Base-by-base conservation (phyloP, 2,113 vertebrate genomes). In the Dolichotis patagonum region DNA sequence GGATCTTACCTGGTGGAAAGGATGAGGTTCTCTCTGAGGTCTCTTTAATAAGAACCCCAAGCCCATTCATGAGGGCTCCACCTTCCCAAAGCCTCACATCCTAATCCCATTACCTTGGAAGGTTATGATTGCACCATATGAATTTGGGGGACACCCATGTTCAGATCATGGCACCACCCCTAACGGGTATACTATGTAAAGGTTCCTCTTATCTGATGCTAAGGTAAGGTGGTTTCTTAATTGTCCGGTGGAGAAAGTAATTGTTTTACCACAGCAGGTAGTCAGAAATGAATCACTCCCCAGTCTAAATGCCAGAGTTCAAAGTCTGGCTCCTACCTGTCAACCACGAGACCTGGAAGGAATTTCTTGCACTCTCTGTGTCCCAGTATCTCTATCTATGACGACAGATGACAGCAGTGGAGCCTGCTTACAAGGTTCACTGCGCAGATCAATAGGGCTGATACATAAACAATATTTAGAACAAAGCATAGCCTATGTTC, bases 151-250 rank as follows among this genome's bases (percentile, higher is more conserved):
- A 35, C 1, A 65, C 26, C n/a, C 17, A 78, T 5, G 32, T 86
- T 38, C 10, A 54, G 35, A 85, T 28, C 5, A 26, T 26, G 11
- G 12, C 19, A 54, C 19, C 6, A n/a, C 13, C 12, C 13, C 28
- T 16, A 3, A 16, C 1, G 5, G n/a, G 7, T 5, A n/a, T 6
- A 14, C 5, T 46, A n/a, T 7, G 35, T 82, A 8, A 7, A 13
- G 13, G 56, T 28, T 87, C 32, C 46, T 69, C 35, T 69, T 46
- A 62, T 58, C 41, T 35, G 60, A 38, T 12, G 22, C 54, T 58
- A 4, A 71, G 35, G 60, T 9, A 54, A 71, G 38, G 28, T 49
- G 60, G 30, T 60, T 56, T 49, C 32, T 52, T 7, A 3, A 1
- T 19, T 56, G 78, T 41, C 63, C 41, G 24, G 3, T 0, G 2